phyloP scores from a whole-genome alignment of 2,113 vertebrate genomes.

The Indicator indicator region DNA sequence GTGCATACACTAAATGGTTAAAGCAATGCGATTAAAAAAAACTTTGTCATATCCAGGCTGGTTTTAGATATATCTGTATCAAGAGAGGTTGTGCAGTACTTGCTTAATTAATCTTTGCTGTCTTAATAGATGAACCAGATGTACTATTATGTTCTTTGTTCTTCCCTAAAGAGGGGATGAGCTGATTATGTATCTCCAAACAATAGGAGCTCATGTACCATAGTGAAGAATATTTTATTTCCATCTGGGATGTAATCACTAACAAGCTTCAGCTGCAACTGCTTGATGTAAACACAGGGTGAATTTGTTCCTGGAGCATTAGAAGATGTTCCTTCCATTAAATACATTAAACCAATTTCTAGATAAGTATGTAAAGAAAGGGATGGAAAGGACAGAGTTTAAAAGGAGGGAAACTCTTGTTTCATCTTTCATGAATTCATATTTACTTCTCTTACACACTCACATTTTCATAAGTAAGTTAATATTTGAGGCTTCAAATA shows the following conservation, averaged over 20 bases:
- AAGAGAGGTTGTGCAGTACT: slow-evolving; percentile 56
- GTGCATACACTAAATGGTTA: slow-evolving; percentile 1
- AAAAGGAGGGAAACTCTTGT: background rate
- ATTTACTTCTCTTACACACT: slow-evolving; percentile 16
- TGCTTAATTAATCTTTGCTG: slow-evolving; percentile 74
- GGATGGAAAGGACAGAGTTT: background rate
- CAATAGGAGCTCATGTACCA: slow-evolving; percentile 77
- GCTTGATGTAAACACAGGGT: slow-evolving; percentile 74
- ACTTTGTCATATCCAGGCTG: slow-evolving; percentile 6
- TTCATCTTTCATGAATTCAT: background rate
- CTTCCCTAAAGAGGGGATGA: slow-evolving; percentile 70
- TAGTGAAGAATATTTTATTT: slow-evolving; percentile 48
- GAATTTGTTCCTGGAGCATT: slow-evolving; percentile 71
- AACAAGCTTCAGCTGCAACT: slow-evolving; percentile 81
- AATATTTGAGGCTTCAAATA: slow-evolving; percentile 22
- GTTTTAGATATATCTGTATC: slow-evolving; percentile 52
- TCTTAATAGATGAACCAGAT: slow-evolving; percentile 74
- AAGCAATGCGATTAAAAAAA: slow-evolving; percentile 41
- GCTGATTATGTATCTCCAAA: slow-evolving; percentile 76
- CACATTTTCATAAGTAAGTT: slow-evolving; percentile 32
- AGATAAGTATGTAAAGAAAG: slow-evolving; percentile 24
- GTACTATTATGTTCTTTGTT: slow-evolving; percentile 77
- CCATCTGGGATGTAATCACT: slow-evolving; percentile 73
- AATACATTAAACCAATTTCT: slow-evolving; percentile 71
- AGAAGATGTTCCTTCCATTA: slow-evolving; percentile 67